Evolutionary conservation across 2,113 vertebrate genomes (phyloP).

Genomic region (Arvicanthis niloticus): DNA sequence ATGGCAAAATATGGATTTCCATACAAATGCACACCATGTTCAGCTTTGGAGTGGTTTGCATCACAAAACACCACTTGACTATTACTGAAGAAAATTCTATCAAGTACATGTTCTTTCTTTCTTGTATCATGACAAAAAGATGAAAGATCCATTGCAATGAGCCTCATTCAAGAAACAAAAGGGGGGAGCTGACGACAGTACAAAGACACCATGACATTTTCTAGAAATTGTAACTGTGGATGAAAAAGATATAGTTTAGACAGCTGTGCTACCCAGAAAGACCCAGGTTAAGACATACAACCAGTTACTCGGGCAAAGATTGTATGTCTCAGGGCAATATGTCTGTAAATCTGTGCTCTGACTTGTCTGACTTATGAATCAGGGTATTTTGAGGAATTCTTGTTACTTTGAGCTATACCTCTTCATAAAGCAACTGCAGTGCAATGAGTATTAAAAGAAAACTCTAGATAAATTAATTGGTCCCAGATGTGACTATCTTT

Average conservation of each 20-base stretch:
- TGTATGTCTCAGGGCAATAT: not conserved
- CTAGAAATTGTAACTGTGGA: not conserved
- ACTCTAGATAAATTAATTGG: slow-evolving; percentile 62
- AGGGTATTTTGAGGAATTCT: slow-evolving; percentile 54
- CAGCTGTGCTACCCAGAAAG: not conserved
- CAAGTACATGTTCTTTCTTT: not conserved
- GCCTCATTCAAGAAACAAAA: not conserved
- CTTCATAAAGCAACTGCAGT: slow-evolving; percentile 52
- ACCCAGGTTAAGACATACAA: not conserved
- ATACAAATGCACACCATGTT: not conserved
- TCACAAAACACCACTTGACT: not conserved
- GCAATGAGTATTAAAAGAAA: slow-evolving; percentile 50
- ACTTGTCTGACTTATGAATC: slow-evolving; percentile 33
- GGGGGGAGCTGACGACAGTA: not conserved
- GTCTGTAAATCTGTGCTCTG: not conserved
- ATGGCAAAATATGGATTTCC: not conserved
- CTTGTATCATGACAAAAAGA: not conserved
- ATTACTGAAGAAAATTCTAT: not conserved
- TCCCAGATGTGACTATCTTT: slow-evolving; percentile 66
- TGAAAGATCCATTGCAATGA: not conserved
- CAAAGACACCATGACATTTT: not conserved
- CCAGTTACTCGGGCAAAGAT: not conserved
- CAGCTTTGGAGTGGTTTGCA: not conserved
- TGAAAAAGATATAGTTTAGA: slow-evolving; percentile 19
- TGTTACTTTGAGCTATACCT: slow-evolving; percentile 59